These are phyloP conservation scores for Galleria mellonella DNA, from an alignment of 1,140 invertebrate species.

Conservation along the genomic window DNA sequence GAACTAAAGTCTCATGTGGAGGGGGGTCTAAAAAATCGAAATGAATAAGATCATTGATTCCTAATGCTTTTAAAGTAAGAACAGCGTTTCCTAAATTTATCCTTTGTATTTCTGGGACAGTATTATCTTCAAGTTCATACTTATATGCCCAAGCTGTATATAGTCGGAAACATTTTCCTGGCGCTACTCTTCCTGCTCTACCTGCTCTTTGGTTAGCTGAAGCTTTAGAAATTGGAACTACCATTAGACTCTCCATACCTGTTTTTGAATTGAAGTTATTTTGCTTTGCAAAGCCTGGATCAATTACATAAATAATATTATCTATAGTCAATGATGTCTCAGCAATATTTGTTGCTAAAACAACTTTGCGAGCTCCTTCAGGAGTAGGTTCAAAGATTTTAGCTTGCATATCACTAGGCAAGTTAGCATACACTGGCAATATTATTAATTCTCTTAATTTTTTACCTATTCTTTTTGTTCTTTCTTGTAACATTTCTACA, in stretches of 20 bases:
- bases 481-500: constrained; percentile 93
- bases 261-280: constrained; percentile 99
- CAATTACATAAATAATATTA: constrained; percentile 99
- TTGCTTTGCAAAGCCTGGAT: constrained; percentile 99
- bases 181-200: constrained; percentile 92
- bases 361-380: constrained; percentile 94
- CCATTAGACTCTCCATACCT: constrained; percentile 98
- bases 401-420: constrained; percentile 98
- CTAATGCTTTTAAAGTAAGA: constrained; percentile 95
- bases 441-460: constrained; percentile 96
- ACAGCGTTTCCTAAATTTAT: constrained; percentile 99
- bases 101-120: constrained; percentile 97
- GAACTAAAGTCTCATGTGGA: constrained; percentile 95
- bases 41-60: constrained; percentile 97
- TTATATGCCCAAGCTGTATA: constrained; percentile 99
- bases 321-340: constrained; percentile 99
- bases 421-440: constrained; percentile 97
- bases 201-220: constrained; percentile 96
- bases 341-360: constrained; percentile 99
- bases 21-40: constrained; percentile 99
- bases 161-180: constrained; percentile 98
- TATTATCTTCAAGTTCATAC: constrained; percentile 98
- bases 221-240: constrained; percentile 98
- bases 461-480: constrained; percentile 91
- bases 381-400: constrained; percentile 99